Conservation (phyloP, 2,797 vertebrate species). For the Eurystomus glaucurus region DNA sequence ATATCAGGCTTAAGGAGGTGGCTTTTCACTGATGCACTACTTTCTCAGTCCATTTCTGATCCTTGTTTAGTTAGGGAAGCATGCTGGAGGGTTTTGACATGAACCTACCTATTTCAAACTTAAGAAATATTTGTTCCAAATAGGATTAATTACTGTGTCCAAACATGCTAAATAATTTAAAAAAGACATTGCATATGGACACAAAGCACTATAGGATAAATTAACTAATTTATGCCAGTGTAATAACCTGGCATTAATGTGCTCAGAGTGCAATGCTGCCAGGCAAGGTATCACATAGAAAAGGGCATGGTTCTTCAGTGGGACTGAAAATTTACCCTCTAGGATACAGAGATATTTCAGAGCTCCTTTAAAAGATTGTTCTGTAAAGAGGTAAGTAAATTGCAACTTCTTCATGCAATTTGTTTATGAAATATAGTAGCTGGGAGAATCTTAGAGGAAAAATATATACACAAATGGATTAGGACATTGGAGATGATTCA, state of each 20-base stretch:
- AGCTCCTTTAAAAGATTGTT: not conserved
- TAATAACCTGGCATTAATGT: conserved; percentile 13
- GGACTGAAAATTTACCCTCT: conserved; percentile 1
- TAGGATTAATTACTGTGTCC: not conserved
- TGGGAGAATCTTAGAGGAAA: conserved; percentile 27
- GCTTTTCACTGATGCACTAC: not conserved
- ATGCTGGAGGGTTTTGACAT: not conserved
- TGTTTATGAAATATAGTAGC: conserved; percentile 41
- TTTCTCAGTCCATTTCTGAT: not conserved
- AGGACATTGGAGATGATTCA: conserved; percentile 38
- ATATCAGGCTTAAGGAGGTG: not conserved
- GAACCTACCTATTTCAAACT: not conserved
- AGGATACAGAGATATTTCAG: not conserved
- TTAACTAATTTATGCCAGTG: conserved; percentile 9
- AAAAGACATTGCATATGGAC: not conserved
- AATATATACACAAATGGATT: conserved; percentile 30
- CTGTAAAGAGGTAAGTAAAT: conserved; percentile 34
- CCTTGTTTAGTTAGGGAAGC: not conserved
- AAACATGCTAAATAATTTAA: conserved; percentile 24
- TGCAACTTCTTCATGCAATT: conserved; percentile 18
- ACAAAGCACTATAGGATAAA: not conserved
- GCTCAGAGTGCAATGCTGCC: not conserved
- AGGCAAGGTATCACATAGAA: not conserved
- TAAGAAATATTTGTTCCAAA: not conserved
- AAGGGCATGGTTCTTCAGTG: not conserved